Percentiles rank a stretch among this genome's conserved stretches.
Conservation (phyloP, 2,888 invertebrate genomes). For the Leptopterna dolabrata region DNA sequence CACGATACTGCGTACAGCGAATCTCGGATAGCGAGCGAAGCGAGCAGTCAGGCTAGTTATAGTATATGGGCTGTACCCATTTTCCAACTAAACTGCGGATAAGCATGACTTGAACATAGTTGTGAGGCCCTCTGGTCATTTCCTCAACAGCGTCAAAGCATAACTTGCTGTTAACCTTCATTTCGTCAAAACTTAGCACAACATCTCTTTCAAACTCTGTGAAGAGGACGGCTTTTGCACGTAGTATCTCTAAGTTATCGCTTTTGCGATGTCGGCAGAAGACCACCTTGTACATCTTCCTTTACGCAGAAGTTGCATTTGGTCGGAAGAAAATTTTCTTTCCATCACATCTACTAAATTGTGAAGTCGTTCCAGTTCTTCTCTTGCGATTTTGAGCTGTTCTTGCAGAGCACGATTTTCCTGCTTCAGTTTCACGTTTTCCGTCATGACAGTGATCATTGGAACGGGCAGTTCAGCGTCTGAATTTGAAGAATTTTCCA, state of each 20-base stretch:
- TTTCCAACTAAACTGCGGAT: neutral
- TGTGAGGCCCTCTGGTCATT: constrained; percentile 38
- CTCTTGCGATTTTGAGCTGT: neutral
- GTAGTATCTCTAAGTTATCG: no score
- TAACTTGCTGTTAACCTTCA: no score
- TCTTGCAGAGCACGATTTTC: neutral
- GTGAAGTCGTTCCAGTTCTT: neutral
- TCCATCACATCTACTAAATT: neutral
- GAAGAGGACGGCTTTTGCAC: no score
- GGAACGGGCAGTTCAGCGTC: neutral
- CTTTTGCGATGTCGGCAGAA: no score
- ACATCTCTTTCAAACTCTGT: no score
- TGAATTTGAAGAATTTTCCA: neutral
- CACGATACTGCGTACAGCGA: no score
- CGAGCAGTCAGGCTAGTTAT: no score
- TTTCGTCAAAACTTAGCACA: no score
- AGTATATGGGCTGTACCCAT: no score
- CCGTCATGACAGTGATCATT: neutral
- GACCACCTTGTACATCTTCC: no score
- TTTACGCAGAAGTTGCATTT: no score
- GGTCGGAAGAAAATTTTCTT: neutral
- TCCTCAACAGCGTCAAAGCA: constrained; percentile 25
- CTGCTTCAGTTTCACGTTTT: neutral
- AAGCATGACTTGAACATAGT: constrained; percentile 26
- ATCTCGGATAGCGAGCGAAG: no score